phyloP scores from a whole-genome alignment of 2,888 invertebrate genomes.

The Itoplectis maculator region DNA sequence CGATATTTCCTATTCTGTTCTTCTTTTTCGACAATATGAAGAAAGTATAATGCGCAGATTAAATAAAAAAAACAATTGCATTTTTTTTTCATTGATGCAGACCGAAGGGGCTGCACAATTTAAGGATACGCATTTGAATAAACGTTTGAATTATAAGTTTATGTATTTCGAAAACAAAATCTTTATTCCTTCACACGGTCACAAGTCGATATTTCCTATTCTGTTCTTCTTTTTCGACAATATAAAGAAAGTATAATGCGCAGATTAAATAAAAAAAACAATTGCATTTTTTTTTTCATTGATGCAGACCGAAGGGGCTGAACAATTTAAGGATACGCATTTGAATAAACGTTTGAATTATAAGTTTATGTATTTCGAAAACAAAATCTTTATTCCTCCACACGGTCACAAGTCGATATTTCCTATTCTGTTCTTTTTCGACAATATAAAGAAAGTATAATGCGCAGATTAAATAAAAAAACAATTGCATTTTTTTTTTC shows the following conservation, averaged over 20 bases:
- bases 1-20: not conserved
- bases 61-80: too few species aligned
- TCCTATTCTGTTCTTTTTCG: not conserved
- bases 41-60: too few species aligned
- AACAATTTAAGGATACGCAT: conserved; percentile 58
- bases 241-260: too few species aligned
- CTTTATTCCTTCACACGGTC: conserved; percentile 18
- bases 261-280: too few species aligned
- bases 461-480: conserved; percentile 22
- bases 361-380: conserved; percentile 27
- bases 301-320: too few species aligned
- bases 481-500: not conserved
- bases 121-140: conserved; percentile 61
- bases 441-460: conserved; percentile 23
- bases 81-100: too few species aligned
- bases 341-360: conserved; percentile 65
- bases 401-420: conserved; percentile 25
- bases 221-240: conserved; percentile 23
- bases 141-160: conserved; percentile 61
- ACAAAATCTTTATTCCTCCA: conserved; percentile 29
- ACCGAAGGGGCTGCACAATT: too few species aligned
- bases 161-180: conserved; percentile 9
- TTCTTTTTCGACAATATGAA: too few species aligned
- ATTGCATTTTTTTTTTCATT: too few species aligned
- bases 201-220: conserved; percentile 16